Percentiles rank a stretch among this genome's conserved stretches.
Evolutionary conservation across 2,113 vertebrate genomes (phyloP).

Genomic region (Zootoca vivipara): DNA sequence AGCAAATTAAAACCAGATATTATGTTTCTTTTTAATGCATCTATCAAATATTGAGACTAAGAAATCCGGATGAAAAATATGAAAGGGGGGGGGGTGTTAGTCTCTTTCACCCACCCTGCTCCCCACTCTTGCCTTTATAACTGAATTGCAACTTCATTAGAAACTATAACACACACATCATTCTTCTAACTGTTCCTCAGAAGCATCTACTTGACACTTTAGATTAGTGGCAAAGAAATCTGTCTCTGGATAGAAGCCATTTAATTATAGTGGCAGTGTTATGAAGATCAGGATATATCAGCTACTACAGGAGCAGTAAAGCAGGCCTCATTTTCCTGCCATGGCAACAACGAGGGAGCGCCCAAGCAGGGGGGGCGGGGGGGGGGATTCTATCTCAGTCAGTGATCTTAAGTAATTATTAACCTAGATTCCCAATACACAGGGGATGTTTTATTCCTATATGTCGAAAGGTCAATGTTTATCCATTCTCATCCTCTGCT

Average conservation of each 20-base stretch:
- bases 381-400: conserved; percentile 15
- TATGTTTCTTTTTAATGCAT: not conserved
- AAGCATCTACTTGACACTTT: conserved; percentile 22
- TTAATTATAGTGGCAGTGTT: not conserved
- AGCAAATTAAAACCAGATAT: not conserved
- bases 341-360: conserved; percentile 13
- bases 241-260: conserved; percentile 9
- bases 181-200: conserved; percentile 31
- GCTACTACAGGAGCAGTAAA: not conserved
- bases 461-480: conserved; percentile 49
- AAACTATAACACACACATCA: conserved; percentile 35
- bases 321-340: conserved; percentile 7
- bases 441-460: conserved; percentile 51
- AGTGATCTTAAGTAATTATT: conserved; percentile 44
- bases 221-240: conserved; percentile 28
- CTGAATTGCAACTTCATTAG: not conserved
- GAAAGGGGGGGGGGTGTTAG: not conserved
- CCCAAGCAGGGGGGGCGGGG: conserved; percentile 30
- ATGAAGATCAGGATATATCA: conserved; percentile 6
- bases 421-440: conserved; percentile 18
- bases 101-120: not conserved
- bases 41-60: not conserved
- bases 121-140: not conserved
- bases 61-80: not conserved
- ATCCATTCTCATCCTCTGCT: conserved; percentile 26